Percentiles rank a stretch among this genome's conserved stretches.
These are phyloP conservation scores for Colinus virginianus DNA, from an alignment of 2,113 vertebrate species.

Conservation along the genomic window DNA sequence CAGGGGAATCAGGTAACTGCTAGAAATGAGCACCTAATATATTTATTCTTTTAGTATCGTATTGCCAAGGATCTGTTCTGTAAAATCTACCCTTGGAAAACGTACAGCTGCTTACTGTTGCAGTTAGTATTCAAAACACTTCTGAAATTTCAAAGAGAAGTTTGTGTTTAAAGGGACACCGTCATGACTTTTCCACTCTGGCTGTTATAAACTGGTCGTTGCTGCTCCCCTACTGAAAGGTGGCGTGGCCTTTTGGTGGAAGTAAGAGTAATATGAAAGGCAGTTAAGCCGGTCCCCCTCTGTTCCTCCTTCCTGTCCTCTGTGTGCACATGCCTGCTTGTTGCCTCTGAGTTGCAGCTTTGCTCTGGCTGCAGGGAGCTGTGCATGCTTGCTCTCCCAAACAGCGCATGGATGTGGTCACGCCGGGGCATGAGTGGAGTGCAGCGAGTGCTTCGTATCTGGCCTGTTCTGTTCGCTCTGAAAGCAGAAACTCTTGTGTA, in stretches of 20 bases:
- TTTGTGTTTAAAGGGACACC: conserved; percentile 59
- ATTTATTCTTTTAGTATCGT: conserved; percentile 24
- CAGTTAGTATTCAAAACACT: background rate
- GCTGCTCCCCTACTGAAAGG: background rate
- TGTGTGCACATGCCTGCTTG: conserved; percentile 55
- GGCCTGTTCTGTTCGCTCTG: background rate
- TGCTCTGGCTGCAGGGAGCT: conserved; percentile 29
- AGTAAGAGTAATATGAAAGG: background rate
- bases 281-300: background rate
- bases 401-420: conserved; percentile 41
- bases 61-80: conserved; percentile 61
- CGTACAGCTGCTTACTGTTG: background rate
- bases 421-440: conserved; percentile 51
- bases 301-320: background rate
- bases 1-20: conserved; percentile 69
- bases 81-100: conserved; percentile 1
- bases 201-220: background rate
- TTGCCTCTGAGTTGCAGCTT: conserved; percentile 38
- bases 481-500: background rate
- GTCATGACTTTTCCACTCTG: background rate
- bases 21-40: conserved; percentile 71
- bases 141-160: background rate
- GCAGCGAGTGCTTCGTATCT: conserved; percentile 2
- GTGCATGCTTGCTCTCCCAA: conserved; percentile 47
- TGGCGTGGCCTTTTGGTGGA: background rate